Evolutionary conservation across 2,113 vertebrate species (phyloP).

Genomic region (Bos javanicus): DNA sequence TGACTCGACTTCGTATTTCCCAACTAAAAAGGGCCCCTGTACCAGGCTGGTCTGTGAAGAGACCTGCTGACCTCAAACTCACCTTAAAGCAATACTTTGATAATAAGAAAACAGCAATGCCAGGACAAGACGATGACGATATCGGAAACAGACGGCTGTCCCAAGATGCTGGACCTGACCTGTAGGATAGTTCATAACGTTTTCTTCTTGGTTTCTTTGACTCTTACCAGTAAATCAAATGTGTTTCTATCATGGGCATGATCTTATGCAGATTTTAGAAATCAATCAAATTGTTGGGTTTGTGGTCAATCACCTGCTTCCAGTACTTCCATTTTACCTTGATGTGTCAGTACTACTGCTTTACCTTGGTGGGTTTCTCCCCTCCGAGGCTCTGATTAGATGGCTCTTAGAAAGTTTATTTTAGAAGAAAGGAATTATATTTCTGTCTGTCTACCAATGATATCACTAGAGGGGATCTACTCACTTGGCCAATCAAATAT

Average conservation of each 20-base stretch:
- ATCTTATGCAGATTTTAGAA: neutral
- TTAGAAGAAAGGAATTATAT: neutral
- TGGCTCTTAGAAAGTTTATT: neutral
- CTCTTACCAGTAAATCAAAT: neutral
- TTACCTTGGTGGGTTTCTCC: neutral
- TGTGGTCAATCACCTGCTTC: neutral
- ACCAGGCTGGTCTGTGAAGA: neutral
- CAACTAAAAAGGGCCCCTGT: neutral
- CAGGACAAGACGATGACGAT: rapidly evolving
- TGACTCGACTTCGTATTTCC: neutral
- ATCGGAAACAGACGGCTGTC: neutral
- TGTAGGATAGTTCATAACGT: neutral
- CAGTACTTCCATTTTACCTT: neutral
- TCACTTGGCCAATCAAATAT: neutral
- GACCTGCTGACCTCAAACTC: neutral
- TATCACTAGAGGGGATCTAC: neutral
- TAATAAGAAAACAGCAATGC: neutral
- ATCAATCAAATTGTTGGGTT: neutral
- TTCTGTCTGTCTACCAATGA: neutral
- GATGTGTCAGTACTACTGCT: too few species aligned
- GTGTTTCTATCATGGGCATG: neutral
- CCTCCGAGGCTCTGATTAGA: neutral
- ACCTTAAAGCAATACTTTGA: neutral
- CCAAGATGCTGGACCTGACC: neutral
- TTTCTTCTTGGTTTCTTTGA: neutral